These are phyloP conservation scores for Gibbula magus DNA, from an alignment of 2,888 invertebrate genomes.

Conservation along the genomic window DNA sequence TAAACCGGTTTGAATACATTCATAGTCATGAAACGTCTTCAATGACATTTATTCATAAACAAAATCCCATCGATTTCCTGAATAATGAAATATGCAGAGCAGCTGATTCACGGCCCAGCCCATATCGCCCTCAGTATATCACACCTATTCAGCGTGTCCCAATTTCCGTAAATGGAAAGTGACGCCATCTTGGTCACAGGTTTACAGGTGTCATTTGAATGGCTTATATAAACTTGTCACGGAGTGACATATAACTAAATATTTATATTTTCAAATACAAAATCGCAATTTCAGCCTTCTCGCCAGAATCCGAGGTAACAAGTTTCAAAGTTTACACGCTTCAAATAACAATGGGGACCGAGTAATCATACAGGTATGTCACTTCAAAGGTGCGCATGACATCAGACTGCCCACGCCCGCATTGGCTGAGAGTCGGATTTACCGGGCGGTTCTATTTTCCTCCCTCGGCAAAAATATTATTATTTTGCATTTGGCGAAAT, in stretches of 20 bases:
- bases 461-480: not conserved
- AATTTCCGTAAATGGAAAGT: slow-evolving; percentile 3
- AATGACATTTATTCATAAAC: too few relatives aligned
- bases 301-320: not conserved
- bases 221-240: not conserved
- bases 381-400: slow-evolving; percentile 30
- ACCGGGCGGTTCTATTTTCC: not conserved
- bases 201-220: not conserved
- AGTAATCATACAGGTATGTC: slow-evolving; percentile 26
- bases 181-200: slow-evolving; percentile 4
- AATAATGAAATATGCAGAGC: too few relatives aligned
- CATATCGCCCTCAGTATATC: not conserved
- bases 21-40: too few relatives aligned
- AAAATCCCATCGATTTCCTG: too few relatives aligned
- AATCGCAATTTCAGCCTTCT: not conserved
- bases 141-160: not conserved
- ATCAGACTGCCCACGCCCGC: slow-evolving; percentile 24
- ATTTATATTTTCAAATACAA: not conserved
- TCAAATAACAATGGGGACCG: not conserved
- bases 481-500: too few relatives aligned
- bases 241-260: not conserved
- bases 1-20: too few relatives aligned
- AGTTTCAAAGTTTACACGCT: not conserved
- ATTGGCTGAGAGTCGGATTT: slow-evolving; percentile 11
- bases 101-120: not conserved